phyloP scores from a whole-genome alignment of 2,888 invertebrate species.

The Dicycla oo region DNA sequence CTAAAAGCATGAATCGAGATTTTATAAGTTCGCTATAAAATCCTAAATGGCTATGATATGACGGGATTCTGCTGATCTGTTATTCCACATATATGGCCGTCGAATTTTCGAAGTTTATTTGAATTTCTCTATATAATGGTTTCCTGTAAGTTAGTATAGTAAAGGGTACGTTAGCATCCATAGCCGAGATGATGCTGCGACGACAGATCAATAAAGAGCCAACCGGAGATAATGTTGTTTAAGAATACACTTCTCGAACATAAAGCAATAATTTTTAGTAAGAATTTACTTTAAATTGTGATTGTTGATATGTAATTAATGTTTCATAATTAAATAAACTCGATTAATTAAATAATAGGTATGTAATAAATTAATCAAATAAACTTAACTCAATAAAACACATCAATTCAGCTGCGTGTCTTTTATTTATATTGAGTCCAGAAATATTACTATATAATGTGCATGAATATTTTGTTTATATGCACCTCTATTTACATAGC shows the following conservation, averaged over 20 bases:
- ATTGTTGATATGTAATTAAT: neutral
- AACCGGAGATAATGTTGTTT: slow-evolving; percentile 73
- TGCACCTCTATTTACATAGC: slow-evolving; percentile 50
- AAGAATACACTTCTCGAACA: slow-evolving; percentile 22
- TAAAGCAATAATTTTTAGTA: neutral
- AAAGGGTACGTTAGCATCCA: slow-evolving; percentile 35
- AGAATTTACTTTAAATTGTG: neutral
- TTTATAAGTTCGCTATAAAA: neutral
- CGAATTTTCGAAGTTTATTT: neutral
- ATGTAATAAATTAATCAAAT: neutral
- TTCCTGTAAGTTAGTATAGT: slow-evolving; percentile 30
- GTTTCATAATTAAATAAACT: neutral
- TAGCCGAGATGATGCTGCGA: slow-evolving; percentile 78
- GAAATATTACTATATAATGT: neutral
- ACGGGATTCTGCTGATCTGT: neutral
- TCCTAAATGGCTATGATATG: neutral
- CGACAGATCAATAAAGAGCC: slow-evolving; percentile 82
- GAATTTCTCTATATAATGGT: slow-evolving; percentile 2
- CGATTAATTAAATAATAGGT: neutral
- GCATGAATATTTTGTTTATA: slow-evolving; percentile 47
- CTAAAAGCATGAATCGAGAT: neutral
- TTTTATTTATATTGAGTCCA: neutral
- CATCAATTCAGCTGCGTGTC: neutral
- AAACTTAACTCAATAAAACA: neutral
- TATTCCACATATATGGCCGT: neutral